Base-by-base conservation (phyloP, 2,113 vertebrate species). In the Ginglymostoma cirratum region DNA sequence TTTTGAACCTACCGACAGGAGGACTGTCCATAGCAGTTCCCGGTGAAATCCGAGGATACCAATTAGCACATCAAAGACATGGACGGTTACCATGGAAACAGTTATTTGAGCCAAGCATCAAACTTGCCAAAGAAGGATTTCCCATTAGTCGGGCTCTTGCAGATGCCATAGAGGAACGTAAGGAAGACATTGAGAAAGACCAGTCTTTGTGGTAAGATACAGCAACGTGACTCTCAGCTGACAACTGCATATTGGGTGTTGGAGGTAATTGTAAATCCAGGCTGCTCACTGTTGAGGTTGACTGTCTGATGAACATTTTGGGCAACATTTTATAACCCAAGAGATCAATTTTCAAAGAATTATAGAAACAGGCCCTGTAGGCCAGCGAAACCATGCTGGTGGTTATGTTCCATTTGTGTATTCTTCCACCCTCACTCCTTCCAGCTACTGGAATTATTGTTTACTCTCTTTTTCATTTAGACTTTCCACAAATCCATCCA, bases 41-140 rank as follows among this genome's bases (percentile, higher is more conserved):
- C 0, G 99, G 99, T 34, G 99, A 99, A 97, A 98, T 99, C 95
- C 98, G 98, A 0, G 99, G 99, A n/a, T 99, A 99, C 15, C 97
- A 99, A 96, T 96, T 98, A 97, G 99, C 99, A 8, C 98, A 99
- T 96, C 96, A 95, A 45, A 98, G 98, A 5, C 98, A 99, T 0
- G 99, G 99, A 66, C 98, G 97, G 89, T 97, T 99, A 95, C 97
- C 98, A 2, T 99, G 99, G 99, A 98, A 96, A 94, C 98, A 98
- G 0, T 97, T 99, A 86, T 99, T 99, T 97, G 96, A 97, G 96
- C 99, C 99, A 34, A 99, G 98, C 96, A 99, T 99, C 96, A 96
- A 97, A 70, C 96, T 99, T 95, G 99, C 99, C 94, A 97, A 97
- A 30, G 96, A 98, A 0, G 99, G 99, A 42, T 99, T 99, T 96